A percentile compares a stretch with the other conserved stretches of the same genome.
phyloP scores from a whole-genome alignment of 23 tunicate genomes.

The Styela plicata region DNA sequence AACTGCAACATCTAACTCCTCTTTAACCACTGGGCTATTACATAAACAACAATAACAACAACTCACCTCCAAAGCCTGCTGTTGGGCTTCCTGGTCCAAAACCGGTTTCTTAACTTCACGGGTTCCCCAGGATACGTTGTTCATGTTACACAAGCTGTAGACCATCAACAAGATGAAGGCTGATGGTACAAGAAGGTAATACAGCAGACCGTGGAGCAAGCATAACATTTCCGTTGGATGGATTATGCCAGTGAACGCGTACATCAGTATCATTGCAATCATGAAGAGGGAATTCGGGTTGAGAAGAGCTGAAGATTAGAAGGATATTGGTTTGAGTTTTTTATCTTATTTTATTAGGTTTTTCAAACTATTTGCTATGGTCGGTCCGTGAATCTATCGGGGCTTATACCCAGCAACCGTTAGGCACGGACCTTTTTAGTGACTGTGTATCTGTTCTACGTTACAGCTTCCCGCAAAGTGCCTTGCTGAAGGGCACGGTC shows the following conservation, averaged over 20 bases:
- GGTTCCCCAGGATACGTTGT: conserved; percentile 99
- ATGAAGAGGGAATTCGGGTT: conserved; percentile 87
- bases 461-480: no score
- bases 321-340: no score
- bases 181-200: conserved; percentile 93
- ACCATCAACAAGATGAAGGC: conserved; percentile 96
- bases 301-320: conserved; percentile 60
- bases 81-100: conserved; percentile 25
- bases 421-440: no score
- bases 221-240: conserved; percentile 91
- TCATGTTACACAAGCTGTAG: conserved; percentile 91
- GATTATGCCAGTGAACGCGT: conserved; percentile 77
- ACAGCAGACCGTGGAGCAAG: conserved; percentile 74
- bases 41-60: no score
- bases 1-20: no score
- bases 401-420: no score
- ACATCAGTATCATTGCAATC: conserved; percentile 77
- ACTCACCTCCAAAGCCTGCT: conserved; percentile 45
- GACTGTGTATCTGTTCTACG: no score
- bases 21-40: no score
- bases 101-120: conserved; percentile 69
- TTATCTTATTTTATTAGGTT: no score
- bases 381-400: no score
- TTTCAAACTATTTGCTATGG: no score
- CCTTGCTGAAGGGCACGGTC: no score